These are phyloP conservation scores for Ennomos erosarius DNA, from an alignment of 2,888 invertebrate species.

Conservation along the genomic window DNA sequence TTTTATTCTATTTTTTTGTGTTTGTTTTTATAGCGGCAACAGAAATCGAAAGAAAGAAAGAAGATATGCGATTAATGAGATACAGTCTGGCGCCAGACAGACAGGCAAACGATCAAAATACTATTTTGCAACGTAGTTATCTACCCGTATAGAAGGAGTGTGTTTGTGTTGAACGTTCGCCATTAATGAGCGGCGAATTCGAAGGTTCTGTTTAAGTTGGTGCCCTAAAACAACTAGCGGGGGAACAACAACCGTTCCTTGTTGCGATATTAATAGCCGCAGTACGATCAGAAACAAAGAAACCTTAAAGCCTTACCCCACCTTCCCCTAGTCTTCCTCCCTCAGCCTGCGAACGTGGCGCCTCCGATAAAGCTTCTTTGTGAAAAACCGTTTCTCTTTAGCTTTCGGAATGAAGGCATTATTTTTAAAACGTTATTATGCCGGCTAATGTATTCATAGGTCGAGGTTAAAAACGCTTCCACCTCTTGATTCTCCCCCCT, in stretches of 20 bases:
- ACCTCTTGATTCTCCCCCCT: slow-evolving; percentile 1
- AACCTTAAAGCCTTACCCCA: not conserved
- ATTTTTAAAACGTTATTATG: slow-evolving; percentile 49
- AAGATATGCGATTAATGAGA: too few relatives aligned
- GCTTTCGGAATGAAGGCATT: slow-evolving; percentile 43
- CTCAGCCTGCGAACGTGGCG: not conserved
- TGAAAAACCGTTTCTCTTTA: slow-evolving; percentile 23
- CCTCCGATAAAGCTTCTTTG: slow-evolving; percentile 21
- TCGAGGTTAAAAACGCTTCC: slow-evolving; percentile 46
- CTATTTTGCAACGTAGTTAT: too few relatives aligned
- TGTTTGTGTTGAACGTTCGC: too few relatives aligned
- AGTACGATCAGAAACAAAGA: slow-evolving; percentile 7
- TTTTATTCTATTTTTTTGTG: too few relatives aligned
- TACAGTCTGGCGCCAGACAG: too few relatives aligned
- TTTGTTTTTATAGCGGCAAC: too few relatives aligned
- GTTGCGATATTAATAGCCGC: not conserved
- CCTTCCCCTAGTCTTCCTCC: not conserved
- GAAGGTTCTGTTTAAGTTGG: too few relatives aligned
- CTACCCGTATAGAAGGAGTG: too few relatives aligned
- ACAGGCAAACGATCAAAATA: too few relatives aligned
- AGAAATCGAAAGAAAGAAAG: too few relatives aligned
- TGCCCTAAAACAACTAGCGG: too few relatives aligned
- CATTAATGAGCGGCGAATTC: too few relatives aligned
- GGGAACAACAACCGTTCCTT: not conserved
- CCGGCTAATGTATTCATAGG: slow-evolving; percentile 57